These are phyloP conservation scores for Poecile atricapillus DNA, from an alignment of 2,113 vertebrate genomes.

Conservation along the genomic window DNA sequence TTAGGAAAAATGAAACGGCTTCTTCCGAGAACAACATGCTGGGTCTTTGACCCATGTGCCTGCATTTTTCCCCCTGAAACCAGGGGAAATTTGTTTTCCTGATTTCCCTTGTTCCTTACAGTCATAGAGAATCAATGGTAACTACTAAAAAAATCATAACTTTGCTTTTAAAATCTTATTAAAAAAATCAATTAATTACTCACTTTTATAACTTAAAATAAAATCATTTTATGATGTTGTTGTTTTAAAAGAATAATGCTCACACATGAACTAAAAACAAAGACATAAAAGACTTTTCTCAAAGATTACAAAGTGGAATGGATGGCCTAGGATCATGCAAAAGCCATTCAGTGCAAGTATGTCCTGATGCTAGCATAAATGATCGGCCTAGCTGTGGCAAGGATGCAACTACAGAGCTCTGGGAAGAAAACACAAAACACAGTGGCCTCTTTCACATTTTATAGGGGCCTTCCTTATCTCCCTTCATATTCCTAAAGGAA, in stretches of 20 bases:
- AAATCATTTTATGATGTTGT: neutral
- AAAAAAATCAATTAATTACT: neutral
- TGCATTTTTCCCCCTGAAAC: neutral
- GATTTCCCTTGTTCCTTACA: neutral
- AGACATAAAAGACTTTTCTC: neutral
- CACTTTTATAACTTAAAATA: neutral
- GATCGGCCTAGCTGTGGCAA: neutral
- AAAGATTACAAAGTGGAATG: neutral
- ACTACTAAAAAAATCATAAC: neutral
- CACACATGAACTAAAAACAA: neutral
- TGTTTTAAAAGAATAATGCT: neutral
- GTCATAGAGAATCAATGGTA: neutral
- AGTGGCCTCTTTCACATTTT: neutral
- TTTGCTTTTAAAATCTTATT: neutral
- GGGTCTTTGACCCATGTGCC: neutral
- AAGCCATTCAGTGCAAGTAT: neutral
- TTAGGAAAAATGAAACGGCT: constrained; percentile 52
- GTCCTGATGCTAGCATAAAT: neutral
- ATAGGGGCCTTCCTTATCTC: neutral
- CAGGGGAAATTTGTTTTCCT: neutral
- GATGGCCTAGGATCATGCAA: neutral
- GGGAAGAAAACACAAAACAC: neutral
- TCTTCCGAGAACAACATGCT: constrained; percentile 24
- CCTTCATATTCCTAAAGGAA: neutral
- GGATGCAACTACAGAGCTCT: neutral